Evolutionary conservation across 1,140 invertebrate species (phyloP).

Genomic region (Atta texana): DNA sequence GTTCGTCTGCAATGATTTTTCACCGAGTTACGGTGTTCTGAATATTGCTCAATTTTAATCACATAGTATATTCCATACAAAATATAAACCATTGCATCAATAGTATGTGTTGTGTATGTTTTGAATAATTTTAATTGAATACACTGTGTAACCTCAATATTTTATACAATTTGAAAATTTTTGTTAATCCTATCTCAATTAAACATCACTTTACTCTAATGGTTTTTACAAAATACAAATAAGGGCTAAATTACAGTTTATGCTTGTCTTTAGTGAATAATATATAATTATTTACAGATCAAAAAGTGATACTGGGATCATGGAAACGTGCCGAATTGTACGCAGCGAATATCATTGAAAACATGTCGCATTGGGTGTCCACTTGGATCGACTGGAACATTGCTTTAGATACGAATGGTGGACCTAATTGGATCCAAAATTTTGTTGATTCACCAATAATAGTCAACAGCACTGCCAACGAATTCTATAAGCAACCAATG

Average conservation of each 20-base stretch:
- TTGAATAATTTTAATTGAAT: no score
- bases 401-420: slow-evolving; percentile 91
- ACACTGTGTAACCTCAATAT: no score
- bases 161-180: no score
- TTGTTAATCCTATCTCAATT: no score
- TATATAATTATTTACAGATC: neutral
- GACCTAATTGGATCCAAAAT: slow-evolving; percentile 93
- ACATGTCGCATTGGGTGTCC: slow-evolving; percentile 84
- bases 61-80: no score
- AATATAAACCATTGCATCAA: no score
- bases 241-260: neutral
- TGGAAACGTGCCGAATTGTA: slow-evolving; percentile 34
- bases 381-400: slow-evolving; percentile 97
- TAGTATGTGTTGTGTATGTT: no score
- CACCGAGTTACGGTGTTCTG: no score
- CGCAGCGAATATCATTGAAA: slow-evolving; percentile 29
- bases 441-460: slow-evolving; percentile 93
- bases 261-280: neutral
- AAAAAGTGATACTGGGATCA: slow-evolving; percentile 18
- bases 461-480: slow-evolving; percentile 88
- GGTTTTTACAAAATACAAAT: neutral
- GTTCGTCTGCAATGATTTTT: no score
- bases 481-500: slow-evolving; percentile 96
- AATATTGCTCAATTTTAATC: no score
- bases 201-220: neutral